phyloP scores from a whole-genome alignment of 2,797 vertebrate species.

The Corythornis leucogaster region DNA sequence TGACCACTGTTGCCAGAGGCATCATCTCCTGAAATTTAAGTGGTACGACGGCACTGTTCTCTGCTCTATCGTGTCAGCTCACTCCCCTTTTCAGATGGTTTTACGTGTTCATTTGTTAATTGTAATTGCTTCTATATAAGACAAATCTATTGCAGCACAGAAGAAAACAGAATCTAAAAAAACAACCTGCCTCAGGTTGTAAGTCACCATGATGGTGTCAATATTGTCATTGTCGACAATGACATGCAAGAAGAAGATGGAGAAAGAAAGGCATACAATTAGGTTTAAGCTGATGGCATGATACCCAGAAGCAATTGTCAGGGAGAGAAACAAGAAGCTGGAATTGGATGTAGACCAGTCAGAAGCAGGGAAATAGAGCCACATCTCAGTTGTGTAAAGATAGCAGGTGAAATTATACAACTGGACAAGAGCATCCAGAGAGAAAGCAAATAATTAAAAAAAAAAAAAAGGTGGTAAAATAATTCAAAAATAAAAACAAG shows the following conservation, averaged over 20 bases:
- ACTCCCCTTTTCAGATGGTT: background rate
- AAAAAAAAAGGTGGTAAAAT: background rate
- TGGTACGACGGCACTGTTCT: background rate
- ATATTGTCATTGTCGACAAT: conserved; percentile 56
- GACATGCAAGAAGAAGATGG: conserved; percentile 5
- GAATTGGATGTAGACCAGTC: conserved; percentile 38
- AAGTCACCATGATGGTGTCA: conserved; percentile 30
- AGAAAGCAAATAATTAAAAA: background rate
- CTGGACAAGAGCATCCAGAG: background rate
- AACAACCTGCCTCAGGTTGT: conserved; percentile 34
- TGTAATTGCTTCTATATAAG: background rate
- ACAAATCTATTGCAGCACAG: background rate
- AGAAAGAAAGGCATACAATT: conserved; percentile 58
- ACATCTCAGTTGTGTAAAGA: background rate
- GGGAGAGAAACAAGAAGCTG: conserved; percentile 35
- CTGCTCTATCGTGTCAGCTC: background rate
- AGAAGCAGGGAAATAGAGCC: conserved; percentile 10
- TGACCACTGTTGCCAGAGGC: background rate
- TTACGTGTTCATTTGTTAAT: background rate
- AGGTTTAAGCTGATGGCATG: conserved; percentile 56
- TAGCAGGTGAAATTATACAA: conserved; percentile 1
- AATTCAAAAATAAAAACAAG: background rate
- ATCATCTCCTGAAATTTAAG: background rate
- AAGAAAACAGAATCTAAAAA: conserved; percentile 23
- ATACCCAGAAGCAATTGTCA: conserved; percentile 66